phyloP scores from a whole-genome alignment of 64 coral and sea anemone species.

The Catalaphyllia jardinei region DNA sequence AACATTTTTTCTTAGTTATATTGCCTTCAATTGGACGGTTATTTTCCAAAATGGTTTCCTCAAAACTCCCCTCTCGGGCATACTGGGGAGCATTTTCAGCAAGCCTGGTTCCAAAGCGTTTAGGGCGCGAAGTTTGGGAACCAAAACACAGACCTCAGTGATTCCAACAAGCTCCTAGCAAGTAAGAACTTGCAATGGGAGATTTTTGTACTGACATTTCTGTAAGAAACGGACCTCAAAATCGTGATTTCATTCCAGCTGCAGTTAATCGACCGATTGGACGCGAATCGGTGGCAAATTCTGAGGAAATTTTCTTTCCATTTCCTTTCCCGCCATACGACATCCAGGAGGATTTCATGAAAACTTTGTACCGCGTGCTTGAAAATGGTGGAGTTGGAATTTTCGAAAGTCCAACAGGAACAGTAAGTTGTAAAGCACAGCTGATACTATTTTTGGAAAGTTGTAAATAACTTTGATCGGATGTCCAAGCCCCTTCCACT shows the following conservation, averaged over 20 bases:
- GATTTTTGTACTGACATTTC: not conserved
- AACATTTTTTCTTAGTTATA: too few species aligned
- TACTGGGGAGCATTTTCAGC: not conserved
- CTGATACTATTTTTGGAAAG: not conserved
- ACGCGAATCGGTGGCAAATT: not conserved
- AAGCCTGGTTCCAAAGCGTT: not conserved
- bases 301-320: conserved; percentile 71
- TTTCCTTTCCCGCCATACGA: conserved; percentile 99
- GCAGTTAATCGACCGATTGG: not conserved
- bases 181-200: not conserved
- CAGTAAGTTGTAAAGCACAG: conserved; percentile 52
- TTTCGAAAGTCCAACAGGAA: conserved; percentile 98
- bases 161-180: too few species aligned
- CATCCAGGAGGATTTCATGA: conserved; percentile 98
- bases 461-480: not conserved
- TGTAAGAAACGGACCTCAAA: not conserved
- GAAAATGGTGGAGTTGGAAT: conserved; percentile 84
- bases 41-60: too few species aligned
- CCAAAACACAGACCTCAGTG: not conserved
- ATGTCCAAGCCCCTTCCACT: too few species aligned
- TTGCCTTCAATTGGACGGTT: too few species aligned
- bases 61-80: not conserved
- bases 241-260: conserved; percentile 25
- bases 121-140: conserved; percentile 48
- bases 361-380: conserved; percentile 76